Conservation (phyloP, 2,888 invertebrate genomes). For the Steinernema hermaphroditum region DNA sequence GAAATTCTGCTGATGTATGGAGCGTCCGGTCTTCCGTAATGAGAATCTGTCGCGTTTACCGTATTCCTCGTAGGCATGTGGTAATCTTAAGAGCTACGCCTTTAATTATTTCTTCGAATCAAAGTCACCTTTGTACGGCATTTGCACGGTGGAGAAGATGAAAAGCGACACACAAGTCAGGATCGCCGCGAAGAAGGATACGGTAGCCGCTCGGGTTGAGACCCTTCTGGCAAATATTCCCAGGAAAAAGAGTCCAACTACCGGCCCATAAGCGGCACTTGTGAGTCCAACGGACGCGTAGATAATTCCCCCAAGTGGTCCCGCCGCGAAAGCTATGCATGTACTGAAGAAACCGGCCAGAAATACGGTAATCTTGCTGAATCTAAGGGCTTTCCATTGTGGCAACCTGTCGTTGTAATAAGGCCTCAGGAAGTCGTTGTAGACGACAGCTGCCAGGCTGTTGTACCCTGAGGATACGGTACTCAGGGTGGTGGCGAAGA, state of each 20-base stretch:
- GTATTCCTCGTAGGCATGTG: slow-evolving; percentile 19
- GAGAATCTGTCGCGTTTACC: not conserved
- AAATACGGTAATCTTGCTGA: slow-evolving; percentile 20
- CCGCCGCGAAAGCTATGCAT: slow-evolving; percentile 20
- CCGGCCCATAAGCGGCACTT: slow-evolving; percentile 1
- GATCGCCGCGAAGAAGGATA: not conserved
- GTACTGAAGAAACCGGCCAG: slow-evolving; percentile 6
- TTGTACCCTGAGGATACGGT: slow-evolving; percentile 30
- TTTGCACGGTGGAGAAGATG: not conserved
- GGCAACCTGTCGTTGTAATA: not conserved
- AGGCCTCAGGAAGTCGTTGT: slow-evolving; percentile 8
- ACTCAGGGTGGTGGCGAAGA: slow-evolving; percentile 19
- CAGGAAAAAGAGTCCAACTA: slow-evolving; percentile 7
- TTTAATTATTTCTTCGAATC: not conserved
- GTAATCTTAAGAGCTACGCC: not conserved
- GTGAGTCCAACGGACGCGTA: slow-evolving; percentile 16
- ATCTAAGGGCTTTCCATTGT: not conserved
- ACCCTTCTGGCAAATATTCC: slow-evolving; percentile 17
- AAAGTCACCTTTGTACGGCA: not conserved
- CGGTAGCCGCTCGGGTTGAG: not conserved
- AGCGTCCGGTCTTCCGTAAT: not conserved
- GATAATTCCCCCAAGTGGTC: slow-evolving; percentile 26
- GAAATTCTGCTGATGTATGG: slow-evolving; percentile 16
- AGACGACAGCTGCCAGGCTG: slow-evolving; percentile 14
- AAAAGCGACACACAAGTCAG: not conserved